Base-by-base conservation (phyloP, 2,113 vertebrate species). In the Aleadryas rufinucha region DNA sequence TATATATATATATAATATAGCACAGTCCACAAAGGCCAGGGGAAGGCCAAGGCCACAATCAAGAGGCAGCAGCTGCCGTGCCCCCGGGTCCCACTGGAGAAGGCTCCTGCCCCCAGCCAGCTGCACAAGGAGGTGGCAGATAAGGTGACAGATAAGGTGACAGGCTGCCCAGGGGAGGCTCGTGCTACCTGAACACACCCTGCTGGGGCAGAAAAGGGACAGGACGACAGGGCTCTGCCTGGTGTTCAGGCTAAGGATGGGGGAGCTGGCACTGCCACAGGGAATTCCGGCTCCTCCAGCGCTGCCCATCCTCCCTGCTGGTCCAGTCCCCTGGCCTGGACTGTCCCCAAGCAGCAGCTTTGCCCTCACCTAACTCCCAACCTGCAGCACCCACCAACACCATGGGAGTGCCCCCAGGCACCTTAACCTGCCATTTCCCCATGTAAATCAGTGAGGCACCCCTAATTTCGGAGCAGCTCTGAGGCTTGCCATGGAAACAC, bases 391-490 rank as follows among this genome's bases (percentile, higher is more conserved):
- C 80, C 44, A 26, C 13, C 56, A 35, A 11, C 1, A 0, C 0
- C 2, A 19, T 1, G 2, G 0, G 0, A 31, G 30, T 1, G 21
- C 19, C 56, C 39, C 31, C 76, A 37, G 31, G 56, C 30, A 45
- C 14, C 8, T 7, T 3, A 24, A 16, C 10, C 35, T 30, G 11
- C 53, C 45, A 9, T 12, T 79, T 28, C 20, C 7, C 44, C 20
- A 5, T 1, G 24, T 1, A 28, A 13, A 54, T 26, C 28, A 2
- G 19, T 11, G 16, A 59, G 71, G 37, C 37, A 13, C 5, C 79
- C 50, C 53, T 6, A 1, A 56, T n/a, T 68, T 41, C 26, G 31
- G 69, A 69, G 54, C 1, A 28, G 28, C 50, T 72, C 18, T 11
- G 72, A 61, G 64, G 54, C 22, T 60, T 20, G 78, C 49, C 69